phyloP scores from a whole-genome alignment of 2,797 vertebrate genomes.

The Poecilia wingei region DNA sequence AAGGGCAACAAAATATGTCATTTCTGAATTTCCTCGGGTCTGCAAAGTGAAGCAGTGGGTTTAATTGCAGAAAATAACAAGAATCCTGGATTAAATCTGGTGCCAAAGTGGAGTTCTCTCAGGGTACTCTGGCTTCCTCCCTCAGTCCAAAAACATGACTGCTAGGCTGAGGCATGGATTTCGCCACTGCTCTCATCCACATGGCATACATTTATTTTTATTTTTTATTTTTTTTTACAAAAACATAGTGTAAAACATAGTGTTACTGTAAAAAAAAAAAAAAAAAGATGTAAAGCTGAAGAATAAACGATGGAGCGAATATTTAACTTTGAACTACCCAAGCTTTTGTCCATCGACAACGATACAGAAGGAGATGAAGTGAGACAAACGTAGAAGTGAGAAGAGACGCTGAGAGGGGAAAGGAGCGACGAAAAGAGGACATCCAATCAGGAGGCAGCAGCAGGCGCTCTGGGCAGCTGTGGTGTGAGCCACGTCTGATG shows the following conservation, averaged over 20 bases:
- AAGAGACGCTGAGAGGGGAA: slow-evolving; percentile 38
- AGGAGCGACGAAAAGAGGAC: slow-evolving; percentile 28
- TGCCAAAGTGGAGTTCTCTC: neutral
- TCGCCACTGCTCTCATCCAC: neutral
- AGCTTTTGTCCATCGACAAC: slow-evolving; percentile 31
- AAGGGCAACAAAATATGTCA: neutral
- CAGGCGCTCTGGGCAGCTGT: slow-evolving; percentile 42
- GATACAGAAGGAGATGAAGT: slow-evolving; percentile 8
- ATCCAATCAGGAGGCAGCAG: slow-evolving; percentile 24
- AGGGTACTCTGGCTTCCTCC: neutral
- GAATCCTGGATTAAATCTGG: neutral
- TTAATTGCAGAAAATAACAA: neutral
- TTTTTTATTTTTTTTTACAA: too few relatives aligned
- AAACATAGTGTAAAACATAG: neutral
- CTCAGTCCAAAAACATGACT: neutral
- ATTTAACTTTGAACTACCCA: slow-evolving; percentile 37
- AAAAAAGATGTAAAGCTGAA: neutral
- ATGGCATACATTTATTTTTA: neutral
- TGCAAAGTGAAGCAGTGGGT: neutral
- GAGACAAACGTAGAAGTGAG: slow-evolving; percentile 32
- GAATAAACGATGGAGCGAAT: neutral
- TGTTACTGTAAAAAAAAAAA: too few relatives aligned
- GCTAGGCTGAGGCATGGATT: neutral
- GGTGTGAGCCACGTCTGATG: slow-evolving; percentile 60
- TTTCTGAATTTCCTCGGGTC: neutral